These are phyloP conservation scores for Drosophila ambigua DNA, from an alignment of 1,140 invertebrate genomes.

Conservation along the genomic window DNA sequence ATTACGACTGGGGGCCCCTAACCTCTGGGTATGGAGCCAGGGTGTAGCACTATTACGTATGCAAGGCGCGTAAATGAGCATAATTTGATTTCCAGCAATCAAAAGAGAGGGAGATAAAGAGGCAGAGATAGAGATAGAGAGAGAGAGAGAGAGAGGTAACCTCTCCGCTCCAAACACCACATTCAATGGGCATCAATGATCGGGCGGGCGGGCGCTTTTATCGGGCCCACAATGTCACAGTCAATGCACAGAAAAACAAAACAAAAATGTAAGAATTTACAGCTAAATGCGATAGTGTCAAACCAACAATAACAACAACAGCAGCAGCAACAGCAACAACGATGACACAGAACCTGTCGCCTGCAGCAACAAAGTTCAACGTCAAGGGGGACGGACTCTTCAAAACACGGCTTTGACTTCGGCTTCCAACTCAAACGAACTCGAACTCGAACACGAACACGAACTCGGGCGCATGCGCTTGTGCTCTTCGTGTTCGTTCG, in stretches of 20 bases:
- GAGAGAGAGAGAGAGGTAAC: conserved; percentile 9
- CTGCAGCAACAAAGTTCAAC: conserved; percentile 64
- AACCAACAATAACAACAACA: conserved; percentile 36
- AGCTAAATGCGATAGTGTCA: conserved; percentile 69
- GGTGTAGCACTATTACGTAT: conserved; percentile 61
- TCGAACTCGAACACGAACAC: conserved; percentile 2
- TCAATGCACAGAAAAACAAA: conserved; percentile 69
- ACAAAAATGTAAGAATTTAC: conserved; percentile 60
- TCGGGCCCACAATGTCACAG: conserved; percentile 70
- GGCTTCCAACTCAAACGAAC: conserved; percentile 13
- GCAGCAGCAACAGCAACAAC: conserved; percentile 43
- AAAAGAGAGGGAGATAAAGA: conserved; percentile 9
- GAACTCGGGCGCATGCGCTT: conserved; percentile 63
- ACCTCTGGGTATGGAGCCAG: background rate
- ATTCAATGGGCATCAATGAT: conserved; percentile 21
- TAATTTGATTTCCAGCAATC: conserved; percentile 55
- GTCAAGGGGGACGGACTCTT: conserved; percentile 38
- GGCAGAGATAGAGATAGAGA: background rate
- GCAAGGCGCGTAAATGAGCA: conserved; percentile 71
- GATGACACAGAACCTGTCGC: conserved; percentile 75
- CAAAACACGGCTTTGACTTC: conserved; percentile 16
- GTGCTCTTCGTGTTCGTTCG: conserved; percentile 43
- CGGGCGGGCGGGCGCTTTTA: conserved; percentile 30
- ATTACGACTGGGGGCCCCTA: conserved; percentile 32
- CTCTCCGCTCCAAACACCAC: background rate